Evolutionary conservation across 2,797 vertebrate genomes (phyloP).

Genomic region (Melanotaenia trifasciata): DNA sequence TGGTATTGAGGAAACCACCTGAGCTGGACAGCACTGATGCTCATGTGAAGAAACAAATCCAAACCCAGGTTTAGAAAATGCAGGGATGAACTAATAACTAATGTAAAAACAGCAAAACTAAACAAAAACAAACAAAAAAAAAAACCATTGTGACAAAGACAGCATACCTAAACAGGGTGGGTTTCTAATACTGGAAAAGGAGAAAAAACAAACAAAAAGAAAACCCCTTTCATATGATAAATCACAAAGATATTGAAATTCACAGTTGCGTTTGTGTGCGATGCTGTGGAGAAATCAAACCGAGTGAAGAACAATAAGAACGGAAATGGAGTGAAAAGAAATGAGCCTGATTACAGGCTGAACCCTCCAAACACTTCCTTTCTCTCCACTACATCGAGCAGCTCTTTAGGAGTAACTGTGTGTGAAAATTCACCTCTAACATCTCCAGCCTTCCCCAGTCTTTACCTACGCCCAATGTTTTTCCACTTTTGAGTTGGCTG

Average conservation of each 20-base stretch:
- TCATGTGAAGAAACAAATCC: conserved; percentile 58
- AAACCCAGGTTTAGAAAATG: conserved; percentile 62
- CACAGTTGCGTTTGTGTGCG: conserved; percentile 88
- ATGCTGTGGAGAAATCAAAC: conserved; percentile 79
- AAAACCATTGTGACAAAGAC: conserved; percentile 63
- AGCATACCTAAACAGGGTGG: conserved; percentile 85
- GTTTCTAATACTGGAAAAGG: conserved; percentile 95
- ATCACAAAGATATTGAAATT: conserved; percentile 89
- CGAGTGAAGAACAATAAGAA: conserved; percentile 78
- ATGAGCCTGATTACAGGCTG: conserved; percentile 59
- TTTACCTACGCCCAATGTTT: conserved; percentile 54
- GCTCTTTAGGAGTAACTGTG: conserved; percentile 65
- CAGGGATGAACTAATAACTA: conserved; percentile 58
- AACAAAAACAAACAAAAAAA: background rate
- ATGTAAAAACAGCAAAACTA: conserved; percentile 34
- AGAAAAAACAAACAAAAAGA: conserved; percentile 57
- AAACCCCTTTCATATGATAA: conserved; percentile 79
- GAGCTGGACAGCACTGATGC: conserved; percentile 88
- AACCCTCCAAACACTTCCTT: conserved; percentile 77
- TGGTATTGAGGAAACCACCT: conserved; percentile 87
- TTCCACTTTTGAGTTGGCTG: conserved; percentile 57
- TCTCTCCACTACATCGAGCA: conserved; percentile 65
- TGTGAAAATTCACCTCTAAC: conserved; percentile 59
- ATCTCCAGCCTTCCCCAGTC: conserved; percentile 55
- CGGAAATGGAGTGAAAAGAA: conserved; percentile 78